Evolutionary conservation across 2,113 vertebrate species (phyloP).

Genomic region (Cnemophilus loriae): DNA sequence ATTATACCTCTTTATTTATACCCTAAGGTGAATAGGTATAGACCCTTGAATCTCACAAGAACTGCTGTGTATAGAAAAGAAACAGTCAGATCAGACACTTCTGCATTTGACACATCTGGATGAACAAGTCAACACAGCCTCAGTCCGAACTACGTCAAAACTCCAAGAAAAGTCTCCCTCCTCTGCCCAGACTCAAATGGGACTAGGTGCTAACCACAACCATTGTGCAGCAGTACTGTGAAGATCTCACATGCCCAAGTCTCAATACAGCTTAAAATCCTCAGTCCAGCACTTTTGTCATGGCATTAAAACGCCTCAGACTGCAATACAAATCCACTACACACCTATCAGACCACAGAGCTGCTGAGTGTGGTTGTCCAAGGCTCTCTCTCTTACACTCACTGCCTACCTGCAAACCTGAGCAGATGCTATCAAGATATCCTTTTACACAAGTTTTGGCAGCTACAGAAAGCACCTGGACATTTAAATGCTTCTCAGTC

Average conservation of each 20-base stretch:
- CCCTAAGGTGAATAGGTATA: background rate
- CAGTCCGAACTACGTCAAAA: background rate
- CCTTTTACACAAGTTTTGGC: background rate
- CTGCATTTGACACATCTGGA: background rate
- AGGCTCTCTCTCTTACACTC: background rate
- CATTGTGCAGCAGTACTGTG: background rate
- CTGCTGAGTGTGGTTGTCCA: background rate
- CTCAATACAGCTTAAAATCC: background rate
- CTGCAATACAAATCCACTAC: background rate
- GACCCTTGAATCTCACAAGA: background rate
- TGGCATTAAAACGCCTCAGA: background rate
- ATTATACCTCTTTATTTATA: background rate
- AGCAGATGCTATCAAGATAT: background rate
- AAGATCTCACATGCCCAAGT: background rate
- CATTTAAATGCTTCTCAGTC: background rate
- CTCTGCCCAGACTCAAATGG: background rate
- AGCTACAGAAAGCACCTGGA: background rate
- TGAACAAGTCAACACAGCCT: background rate
- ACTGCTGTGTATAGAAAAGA: background rate
- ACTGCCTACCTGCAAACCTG: background rate
- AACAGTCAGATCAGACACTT: background rate
- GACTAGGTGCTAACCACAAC: background rate
- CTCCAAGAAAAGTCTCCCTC: background rate
- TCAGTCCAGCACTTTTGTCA: background rate
- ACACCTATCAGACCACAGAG: background rate